Evolutionary conservation across 2,113 vertebrate species (phyloP), one percentile per base, ranked within the genome.

Genomic region (Silurus meridionalis): DNA sequence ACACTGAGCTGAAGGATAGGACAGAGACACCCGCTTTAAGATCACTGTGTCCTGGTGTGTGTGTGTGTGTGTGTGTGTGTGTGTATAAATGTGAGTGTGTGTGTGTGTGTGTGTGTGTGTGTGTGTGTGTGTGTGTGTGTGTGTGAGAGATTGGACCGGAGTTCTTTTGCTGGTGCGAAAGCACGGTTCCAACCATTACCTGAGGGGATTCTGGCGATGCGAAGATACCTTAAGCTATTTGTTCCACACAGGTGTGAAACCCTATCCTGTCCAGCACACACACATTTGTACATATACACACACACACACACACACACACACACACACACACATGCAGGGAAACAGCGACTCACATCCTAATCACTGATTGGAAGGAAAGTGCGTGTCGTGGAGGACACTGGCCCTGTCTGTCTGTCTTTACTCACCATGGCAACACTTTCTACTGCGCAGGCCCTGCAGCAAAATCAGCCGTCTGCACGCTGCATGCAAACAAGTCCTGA

Each of bases 381-480:
- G 91, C 77, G 25, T 87, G 87, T 87, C 88, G 75, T 80, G 75
- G 87, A 92, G 87, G 89, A 93, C 83, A 89, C 80, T 88, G 93
- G 93, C 90, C 91, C 87, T 53, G 82, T 89, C 83, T 90, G 90
- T 88, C 90, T 78, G 60, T 86, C 91, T 82, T 63, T 57, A 72
- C 48, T 95, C 94, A 93, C 94, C 94, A 95, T 95, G 93, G 94
- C 93, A 95, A 95, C 95, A 89, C 92, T 91, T 94, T 93, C 92
- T 90, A 91, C 94, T 93, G 92, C 84, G 92, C 89, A 88, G 88
- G 89, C 91, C 91, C 90, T 88, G 92, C 91, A 94, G 94, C 92
- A 94, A 92, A 90, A 92, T 91, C 86, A 74, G 88, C 91, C 87
- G 89, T 89, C 91, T 89, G 88, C 90, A 87, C 90, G 80, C 89